Percentiles rank a stretch among this genome's conserved stretches.
Evolutionary conservation across 2,113 vertebrate species (phyloP).

Genomic region (Ptyas mucosa): DNA sequence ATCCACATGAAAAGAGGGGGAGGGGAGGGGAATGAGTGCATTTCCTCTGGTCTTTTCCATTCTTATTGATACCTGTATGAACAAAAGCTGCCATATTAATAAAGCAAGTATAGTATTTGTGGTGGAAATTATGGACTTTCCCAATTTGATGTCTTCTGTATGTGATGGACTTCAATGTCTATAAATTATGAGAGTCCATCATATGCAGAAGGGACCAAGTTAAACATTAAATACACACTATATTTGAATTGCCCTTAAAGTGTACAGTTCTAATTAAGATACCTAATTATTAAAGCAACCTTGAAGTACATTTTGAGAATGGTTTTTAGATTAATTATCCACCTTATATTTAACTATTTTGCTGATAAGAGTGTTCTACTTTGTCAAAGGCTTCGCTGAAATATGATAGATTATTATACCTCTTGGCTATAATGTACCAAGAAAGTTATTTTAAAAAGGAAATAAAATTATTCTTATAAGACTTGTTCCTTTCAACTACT

Average conservation of each 20-base stretch:
- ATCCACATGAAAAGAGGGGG: background rate
- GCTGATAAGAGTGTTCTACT: background rate
- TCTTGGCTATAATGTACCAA: background rate
- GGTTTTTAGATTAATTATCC: background rate
- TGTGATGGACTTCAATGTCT: background rate
- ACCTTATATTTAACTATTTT: background rate
- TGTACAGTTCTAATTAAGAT: background rate
- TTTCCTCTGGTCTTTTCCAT: background rate
- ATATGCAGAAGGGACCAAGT: background rate
- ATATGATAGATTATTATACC: background rate
- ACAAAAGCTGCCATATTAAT: background rate
- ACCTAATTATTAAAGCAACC: background rate
- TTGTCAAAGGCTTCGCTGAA: background rate
- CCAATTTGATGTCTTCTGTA: background rate
- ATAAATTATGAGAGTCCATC: background rate
- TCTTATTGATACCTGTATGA: background rate
- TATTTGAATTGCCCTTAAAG: background rate
- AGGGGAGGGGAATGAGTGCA: background rate
- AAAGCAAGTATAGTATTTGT: background rate
- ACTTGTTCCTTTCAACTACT: background rate
- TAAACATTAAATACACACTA: background rate
- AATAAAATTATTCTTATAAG: background rate
- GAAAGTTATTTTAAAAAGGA: background rate
- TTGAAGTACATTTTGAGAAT: background rate
- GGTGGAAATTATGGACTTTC: background rate